These are phyloP conservation scores for Coelinius sp. DNA, from an alignment of 2,888 invertebrate genomes.

Conservation along the genomic window DNA sequence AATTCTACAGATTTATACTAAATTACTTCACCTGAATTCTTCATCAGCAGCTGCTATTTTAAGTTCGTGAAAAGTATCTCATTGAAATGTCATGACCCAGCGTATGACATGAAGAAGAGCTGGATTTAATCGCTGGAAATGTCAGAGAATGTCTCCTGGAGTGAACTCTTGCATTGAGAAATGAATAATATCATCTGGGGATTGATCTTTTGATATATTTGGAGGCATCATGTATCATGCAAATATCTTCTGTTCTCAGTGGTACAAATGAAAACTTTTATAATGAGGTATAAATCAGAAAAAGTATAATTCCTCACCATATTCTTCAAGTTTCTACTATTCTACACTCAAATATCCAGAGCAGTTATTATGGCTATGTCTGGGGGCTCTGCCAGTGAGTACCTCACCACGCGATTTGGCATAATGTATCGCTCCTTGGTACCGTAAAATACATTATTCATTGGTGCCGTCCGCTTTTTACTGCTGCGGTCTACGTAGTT, in stretches of 20 bases:
- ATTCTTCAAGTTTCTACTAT: conserved; percentile 27
- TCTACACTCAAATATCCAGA: conserved; percentile 20
- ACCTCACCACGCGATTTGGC: conserved; percentile 53
- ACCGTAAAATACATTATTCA: conserved; percentile 67
- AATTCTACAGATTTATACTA: neutral
- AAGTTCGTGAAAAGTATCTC: neutral
- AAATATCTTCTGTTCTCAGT: too few species aligned
- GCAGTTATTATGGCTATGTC: conserved; percentile 34
- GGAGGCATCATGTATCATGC: too few species aligned
- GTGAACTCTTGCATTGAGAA: neutral
- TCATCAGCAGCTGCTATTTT: neutral
- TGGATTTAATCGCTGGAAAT: neutral
- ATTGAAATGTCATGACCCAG: neutral
- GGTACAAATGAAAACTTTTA: too few species aligned
- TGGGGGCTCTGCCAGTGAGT: conserved; percentile 20
- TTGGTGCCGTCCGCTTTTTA: conserved; percentile 62
- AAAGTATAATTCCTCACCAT: neutral
- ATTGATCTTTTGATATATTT: neutral
- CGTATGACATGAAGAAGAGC: neutral
- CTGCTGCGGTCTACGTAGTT: conserved; percentile 39
- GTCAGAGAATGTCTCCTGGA: neutral
- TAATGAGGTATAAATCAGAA: neutral
- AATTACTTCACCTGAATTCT: neutral
- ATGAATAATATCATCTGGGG: neutral
- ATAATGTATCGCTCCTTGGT: conserved; percentile 59